Evolutionary conservation across 2,888 invertebrate genomes (phyloP), one percentile per base, ranked within the genome.

Genomic region (Pyralis farinalis): DNA sequence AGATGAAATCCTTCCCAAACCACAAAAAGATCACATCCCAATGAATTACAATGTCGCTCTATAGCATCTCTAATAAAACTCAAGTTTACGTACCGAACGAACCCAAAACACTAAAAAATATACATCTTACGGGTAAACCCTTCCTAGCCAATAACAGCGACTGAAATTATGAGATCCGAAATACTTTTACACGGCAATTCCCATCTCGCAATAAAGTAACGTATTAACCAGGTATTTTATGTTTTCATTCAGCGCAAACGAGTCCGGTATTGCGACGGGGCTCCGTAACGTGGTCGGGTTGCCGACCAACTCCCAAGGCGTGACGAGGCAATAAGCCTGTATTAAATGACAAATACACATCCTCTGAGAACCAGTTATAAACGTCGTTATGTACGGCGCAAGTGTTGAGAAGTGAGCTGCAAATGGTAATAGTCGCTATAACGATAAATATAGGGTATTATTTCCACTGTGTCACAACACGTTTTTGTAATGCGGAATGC

Each of bases 321-420:
- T 47, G 49, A 46, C 46, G 52, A 41, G 51, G 63, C 55, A 55
- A 60, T 57, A 53, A 54, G 55, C 43, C 51, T 49, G 48, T 56
- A 57, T 55, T 54, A 63, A 55, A 62, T 57, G 63, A 63, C 60
- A 60, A 56, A 63, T 55, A 58, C 52, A 57, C 47, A 43, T 49
- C 47, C 48, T 43, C 33, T 46, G 42, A 40, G 41, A 51, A 38
- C 40, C 37, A 42, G 42, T 46, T 46, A 46, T 46, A 46, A 46
- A 40, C 42, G 34, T 37, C 46, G 46, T 46, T 46, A 46, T 38
- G 42, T 22, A 20, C 20, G 36, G 41, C 36, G 10, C 41, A 41
- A 41, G 41, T 30, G 35, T 33, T 30, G 34, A 37, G 32, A 38
- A 33, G 31, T 25, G 32, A 31, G 12, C 12, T 12, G 6, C 16